A percentile compares a stretch with the other conserved stretches of the same genome.
Evolutionary conservation across 1,140 invertebrate genomes (phyloP).

Genomic region (Coptotermes formosanus): DNA sequence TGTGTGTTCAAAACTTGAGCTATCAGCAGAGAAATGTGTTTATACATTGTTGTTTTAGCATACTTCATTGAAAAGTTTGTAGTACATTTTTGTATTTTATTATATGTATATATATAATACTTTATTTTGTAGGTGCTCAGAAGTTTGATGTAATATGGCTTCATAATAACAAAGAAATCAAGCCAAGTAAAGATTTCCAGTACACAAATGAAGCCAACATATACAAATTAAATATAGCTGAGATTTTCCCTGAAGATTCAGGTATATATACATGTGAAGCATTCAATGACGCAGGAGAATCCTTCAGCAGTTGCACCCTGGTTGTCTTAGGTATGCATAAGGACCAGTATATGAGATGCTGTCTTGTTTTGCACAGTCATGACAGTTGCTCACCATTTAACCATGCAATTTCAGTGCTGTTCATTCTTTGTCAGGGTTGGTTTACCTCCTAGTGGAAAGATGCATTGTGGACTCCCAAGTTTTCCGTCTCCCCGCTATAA

Average conservation of each 20-base stretch:
- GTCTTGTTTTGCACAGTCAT: neutral
- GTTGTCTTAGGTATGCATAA: conserved; percentile 64
- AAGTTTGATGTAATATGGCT: conserved; percentile 94
- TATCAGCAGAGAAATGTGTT: neutral
- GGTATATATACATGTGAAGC: conserved; percentile 96
- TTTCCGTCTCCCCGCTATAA: too few relatives aligned
- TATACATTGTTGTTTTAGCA: neutral
- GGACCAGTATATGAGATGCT: neutral
- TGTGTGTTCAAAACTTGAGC: neutral
- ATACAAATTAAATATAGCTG: conserved; percentile 86
- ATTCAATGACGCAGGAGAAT: conserved; percentile 92
- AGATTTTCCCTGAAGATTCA: conserved; percentile 92
- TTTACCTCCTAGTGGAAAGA: too few relatives aligned
- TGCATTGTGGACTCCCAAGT: too few relatives aligned
- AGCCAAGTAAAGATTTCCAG: conserved; percentile 93
- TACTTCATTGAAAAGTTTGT: neutral
- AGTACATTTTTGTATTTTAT: neutral
- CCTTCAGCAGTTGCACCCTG: conserved; percentile 86
- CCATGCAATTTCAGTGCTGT: too few relatives aligned
- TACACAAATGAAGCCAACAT: conserved; percentile 88
- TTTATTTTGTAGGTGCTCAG: conserved; percentile 58
- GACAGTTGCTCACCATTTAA: neutral
- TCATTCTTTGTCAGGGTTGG: too few relatives aligned
- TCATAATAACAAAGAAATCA: conserved; percentile 95
- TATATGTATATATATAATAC: neutral